These are phyloP conservation scores for Danio tinwini DNA, from an alignment of 2,797 vertebrate genomes.

Conservation along the genomic window DNA sequence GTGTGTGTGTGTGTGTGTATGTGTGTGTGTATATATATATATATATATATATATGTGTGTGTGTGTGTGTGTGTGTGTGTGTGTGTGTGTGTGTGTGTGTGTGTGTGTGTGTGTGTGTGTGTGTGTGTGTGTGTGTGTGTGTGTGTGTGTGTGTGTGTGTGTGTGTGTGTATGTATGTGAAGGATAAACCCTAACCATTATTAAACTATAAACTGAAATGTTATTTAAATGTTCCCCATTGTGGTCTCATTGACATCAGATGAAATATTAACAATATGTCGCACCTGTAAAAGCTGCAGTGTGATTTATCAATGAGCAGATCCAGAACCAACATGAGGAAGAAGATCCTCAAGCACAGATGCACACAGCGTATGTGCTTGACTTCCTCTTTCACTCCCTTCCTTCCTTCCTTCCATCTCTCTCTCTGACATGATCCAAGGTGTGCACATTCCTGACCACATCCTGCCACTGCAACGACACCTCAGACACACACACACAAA, in stretches of 20 bases:
- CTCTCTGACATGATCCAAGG: conserved; percentile 49
- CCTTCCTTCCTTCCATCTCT: conserved; percentile 39
- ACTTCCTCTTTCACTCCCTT: conserved; percentile 58
- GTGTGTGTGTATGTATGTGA: no score
- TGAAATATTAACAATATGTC: not conserved
- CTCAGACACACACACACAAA: conserved; percentile 19
- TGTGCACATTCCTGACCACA: conserved; percentile 52
- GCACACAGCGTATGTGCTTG: conserved; percentile 47
- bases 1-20: no score
- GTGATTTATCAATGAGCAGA: not conserved
- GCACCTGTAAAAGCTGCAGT: not conserved
- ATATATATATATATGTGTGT: no score
- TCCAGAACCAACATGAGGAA: conserved; percentile 1
- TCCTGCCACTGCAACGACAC: conserved; percentile 43
- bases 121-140: no score
- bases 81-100: no score
- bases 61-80: no score
- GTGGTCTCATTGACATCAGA: not conserved
- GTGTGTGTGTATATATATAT: no score
- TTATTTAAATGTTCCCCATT: not conserved
- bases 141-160: no score
- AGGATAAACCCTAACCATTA: not conserved
- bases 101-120: no score
- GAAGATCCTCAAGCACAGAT: conserved; percentile 30
- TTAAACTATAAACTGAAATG: not conserved